Base-by-base conservation (phyloP, 2,113 vertebrate species). In the Gavialis gangeticus region DNA sequence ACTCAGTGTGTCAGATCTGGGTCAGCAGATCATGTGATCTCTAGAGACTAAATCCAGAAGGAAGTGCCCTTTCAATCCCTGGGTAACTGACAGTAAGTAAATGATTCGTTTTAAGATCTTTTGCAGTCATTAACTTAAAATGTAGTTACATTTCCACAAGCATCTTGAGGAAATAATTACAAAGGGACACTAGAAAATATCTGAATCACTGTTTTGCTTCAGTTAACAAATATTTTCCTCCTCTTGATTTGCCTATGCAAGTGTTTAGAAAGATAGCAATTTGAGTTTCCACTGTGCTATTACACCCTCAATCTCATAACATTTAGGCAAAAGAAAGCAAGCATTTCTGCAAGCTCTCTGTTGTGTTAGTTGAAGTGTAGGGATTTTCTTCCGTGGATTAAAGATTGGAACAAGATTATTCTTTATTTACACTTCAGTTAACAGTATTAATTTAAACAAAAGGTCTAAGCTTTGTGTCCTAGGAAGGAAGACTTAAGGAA, bases 361-460 rank as follows among this genome's bases (percentile, higher is more conserved):
- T 91, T 87, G 58, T n/a, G 75, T 37, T 71, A 91, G 60, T 27
- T 80, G 84, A 79, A 82, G 92, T 11, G 60, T n/a, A 69, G 73
- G 24, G 91, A 62, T 18, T 91, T 90, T 88, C 58, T 58, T 66
- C 84, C 90, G 67, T 54, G 75, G 75, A 89, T 93, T 84, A 89
- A 78, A 71, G 88, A 93, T 90, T 85, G 86, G 94, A 95, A 91
- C 59, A 58, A 94, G 85, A 93, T 77, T 75, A 58, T 73, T 91
- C 90, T 57, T 88, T 91, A 46, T 46, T 87, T 87, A 90, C 91
- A 81, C 88, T 96, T 69, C 85, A 92, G 90, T 90, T 91, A 69
- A 56, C 81, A 91, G 27, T 56, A 92, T 56, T 73, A 78, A 71
- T 86, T 96, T 90, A 91, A 91, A n/a, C 34, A 89, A 88, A 46